Base-by-base conservation (phyloP, 2,113 vertebrate genomes). In the Diglossa brunneiventris region DNA sequence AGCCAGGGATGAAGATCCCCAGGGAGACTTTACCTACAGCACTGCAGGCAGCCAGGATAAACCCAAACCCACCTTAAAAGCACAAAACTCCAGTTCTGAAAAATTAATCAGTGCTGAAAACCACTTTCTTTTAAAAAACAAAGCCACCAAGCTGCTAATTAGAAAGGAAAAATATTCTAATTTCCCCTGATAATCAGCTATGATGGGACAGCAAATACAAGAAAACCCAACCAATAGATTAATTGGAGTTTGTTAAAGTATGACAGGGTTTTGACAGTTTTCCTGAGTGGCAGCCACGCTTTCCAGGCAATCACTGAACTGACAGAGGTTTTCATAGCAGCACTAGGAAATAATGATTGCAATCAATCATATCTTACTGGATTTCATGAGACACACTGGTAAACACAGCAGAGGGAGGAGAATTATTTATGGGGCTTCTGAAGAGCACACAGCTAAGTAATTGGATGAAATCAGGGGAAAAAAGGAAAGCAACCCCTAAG, bases 291-390 rank as follows among this genome's bases (percentile, higher is more conserved):
- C 95, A 96, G 90, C 62, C 75, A 73, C 68, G 74, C 94, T 96
- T 97, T 77, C 92, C 85, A 97, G 90, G 94, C 96, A 97, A 97
- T 97, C 96, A 97, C 95, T 82, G 88, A 97, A 58, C 91, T 95
- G 95, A 96, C 96, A 94, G 95, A 93, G 94, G 95, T 96, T 97
- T 97, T 94, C 96, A 92, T 61, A 95, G 92, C 67, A 70, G 95
- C 92, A 67, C 92, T 91, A 94, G 94, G 96, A 97, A 97, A 97
- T 97, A 97, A 97, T 97, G 96, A 97, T 96, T 89, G 91, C 95
- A 96, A 97, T 97, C 97, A 97, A 96, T 97, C 97, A 96, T 92
- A 90, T 90, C 92, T 91, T 93, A 83, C 94, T 52, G 91, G 92
- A 96, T 96, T 96, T 92, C 95, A 69, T 31, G 86, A 96, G 96